Percentiles rank a stretch among this genome's conserved stretches.
Evolutionary conservation across 2,888 invertebrate species (phyloP).

Genomic region (Carpatolechia fugitivella): DNA sequence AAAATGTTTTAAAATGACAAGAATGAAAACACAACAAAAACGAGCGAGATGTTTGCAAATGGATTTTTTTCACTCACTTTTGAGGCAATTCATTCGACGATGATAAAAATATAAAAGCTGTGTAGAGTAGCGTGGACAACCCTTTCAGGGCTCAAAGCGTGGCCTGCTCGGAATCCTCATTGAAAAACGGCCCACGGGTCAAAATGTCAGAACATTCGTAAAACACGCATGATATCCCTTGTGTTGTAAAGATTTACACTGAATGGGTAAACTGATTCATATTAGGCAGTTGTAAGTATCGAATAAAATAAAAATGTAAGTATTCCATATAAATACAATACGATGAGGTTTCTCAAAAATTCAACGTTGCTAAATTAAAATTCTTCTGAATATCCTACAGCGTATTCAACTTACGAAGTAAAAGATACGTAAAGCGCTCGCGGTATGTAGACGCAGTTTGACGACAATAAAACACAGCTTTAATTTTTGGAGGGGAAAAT

Average conservation of each 20-base stretch:
- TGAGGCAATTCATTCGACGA: constrained; percentile 57
- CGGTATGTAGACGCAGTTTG: not conserved
- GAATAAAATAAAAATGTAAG: not conserved
- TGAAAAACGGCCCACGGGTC: constrained; percentile 62
- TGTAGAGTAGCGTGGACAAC: constrained; percentile 57
- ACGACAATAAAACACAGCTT: constrained; percentile 12
- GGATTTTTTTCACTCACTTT: constrained; percentile 57
- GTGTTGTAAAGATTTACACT: constrained; percentile 33
- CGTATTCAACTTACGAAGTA: not conserved
- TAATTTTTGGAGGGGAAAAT: constrained; percentile 17
- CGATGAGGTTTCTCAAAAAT: not conserved
- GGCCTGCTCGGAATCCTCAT: constrained; percentile 50
- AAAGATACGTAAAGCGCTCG: not conserved
- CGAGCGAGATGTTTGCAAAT: constrained; percentile 46
- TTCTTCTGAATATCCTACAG: not conserved
- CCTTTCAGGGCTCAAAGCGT: constrained; percentile 61
- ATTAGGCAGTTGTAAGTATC: not conserved
- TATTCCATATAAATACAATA: not conserved
- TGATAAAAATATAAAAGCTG: constrained; percentile 67
- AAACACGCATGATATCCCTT: constrained; percentile 37
- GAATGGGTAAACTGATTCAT: constrained; percentile 20
- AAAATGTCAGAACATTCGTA: constrained; percentile 51
- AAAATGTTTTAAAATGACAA: too few species aligned
- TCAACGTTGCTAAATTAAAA: not conserved
- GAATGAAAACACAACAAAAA: not conserved